Base-by-base conservation (phyloP, 2,888 invertebrate species). In the Zele albiditarsus region DNA sequence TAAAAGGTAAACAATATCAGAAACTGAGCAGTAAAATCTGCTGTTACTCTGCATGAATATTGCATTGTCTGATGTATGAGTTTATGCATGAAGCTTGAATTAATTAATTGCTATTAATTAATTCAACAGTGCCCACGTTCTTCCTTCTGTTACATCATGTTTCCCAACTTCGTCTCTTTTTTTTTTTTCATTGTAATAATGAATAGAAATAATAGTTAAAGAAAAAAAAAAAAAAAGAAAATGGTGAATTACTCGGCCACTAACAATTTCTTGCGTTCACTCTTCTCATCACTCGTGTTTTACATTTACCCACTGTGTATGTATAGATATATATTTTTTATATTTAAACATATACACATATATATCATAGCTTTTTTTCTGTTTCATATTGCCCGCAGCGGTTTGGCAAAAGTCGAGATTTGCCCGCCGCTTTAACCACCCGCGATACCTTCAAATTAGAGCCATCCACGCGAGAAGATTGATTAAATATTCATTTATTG, bases 401-500 rank as follows among this genome's bases (percentile, higher is more conserved):
- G 46, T 62, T 23, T 69, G n/a, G 62, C 46, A 25, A 69, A 62
- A 38, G 68, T 69, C 68, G 60, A 74, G 73, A 74, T 74, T 74
- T 74, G 68, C 68, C 62, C 68, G 73, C 23, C 23, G 71, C 70
- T 75, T 75, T 65, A 74, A 69, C 67, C 66, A 73, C 70, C 70
- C 75, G 78, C 80, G 80, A 80, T 82, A 80, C 82, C 82, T 81
- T 76, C 78, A 81, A 86, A 87, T 86, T 86, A 84, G 83, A 81
- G 81, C 82, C 82, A 82, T 82, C 83, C 84, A 84, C 84, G 84
- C 84, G 82, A 83, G 83, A 84, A 84, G 85, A 87, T 86, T 82
- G 84, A 86, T 87, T 84, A 85, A 88, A 87, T 85, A 87, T 87
- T 86, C 86, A 87, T 85, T 86, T 84, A 85, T 84, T 82, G 82